Conservation (phyloP, 2,888 invertebrate species). For the Euzetes globulus region DNA sequence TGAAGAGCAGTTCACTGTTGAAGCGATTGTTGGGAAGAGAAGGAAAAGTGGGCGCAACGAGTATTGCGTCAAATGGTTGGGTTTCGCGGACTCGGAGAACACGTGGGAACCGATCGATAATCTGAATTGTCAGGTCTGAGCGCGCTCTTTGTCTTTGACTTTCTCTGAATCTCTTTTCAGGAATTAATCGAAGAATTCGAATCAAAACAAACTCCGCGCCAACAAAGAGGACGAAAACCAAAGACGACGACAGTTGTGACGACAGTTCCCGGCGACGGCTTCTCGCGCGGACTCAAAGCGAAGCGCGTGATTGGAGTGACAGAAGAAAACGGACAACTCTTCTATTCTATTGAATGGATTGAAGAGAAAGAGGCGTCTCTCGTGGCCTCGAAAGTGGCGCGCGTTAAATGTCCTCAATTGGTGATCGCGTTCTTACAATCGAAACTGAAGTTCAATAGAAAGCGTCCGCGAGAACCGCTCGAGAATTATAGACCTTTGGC, state of each 20-base stretch:
- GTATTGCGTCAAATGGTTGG: constrained; percentile 6
- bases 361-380: background rate
- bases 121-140: background rate
- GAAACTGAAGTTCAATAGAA: background rate
- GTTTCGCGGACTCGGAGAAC: background rate
- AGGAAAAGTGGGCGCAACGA: background rate
- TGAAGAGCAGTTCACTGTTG: background rate
- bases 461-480: background rate
- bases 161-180: background rate
- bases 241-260: background rate
- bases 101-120: constrained; percentile 2
- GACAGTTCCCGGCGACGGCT: background rate
- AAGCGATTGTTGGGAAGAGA: background rate
- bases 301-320: constrained; percentile 1
- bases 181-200: background rate
- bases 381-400: background rate
- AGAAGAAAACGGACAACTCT: background rate
- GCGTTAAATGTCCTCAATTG: background rate
- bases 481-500: background rate
- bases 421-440: constrained; percentile 18
- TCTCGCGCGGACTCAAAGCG: constrained; percentile 7
- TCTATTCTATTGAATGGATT: background rate
- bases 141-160: background rate
- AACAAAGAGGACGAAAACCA: background rate
- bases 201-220: background rate